These are phyloP conservation scores for Choristoneura rosaceana DNA, from an alignment of 2,888 invertebrate species.

Conservation along the genomic window DNA sequence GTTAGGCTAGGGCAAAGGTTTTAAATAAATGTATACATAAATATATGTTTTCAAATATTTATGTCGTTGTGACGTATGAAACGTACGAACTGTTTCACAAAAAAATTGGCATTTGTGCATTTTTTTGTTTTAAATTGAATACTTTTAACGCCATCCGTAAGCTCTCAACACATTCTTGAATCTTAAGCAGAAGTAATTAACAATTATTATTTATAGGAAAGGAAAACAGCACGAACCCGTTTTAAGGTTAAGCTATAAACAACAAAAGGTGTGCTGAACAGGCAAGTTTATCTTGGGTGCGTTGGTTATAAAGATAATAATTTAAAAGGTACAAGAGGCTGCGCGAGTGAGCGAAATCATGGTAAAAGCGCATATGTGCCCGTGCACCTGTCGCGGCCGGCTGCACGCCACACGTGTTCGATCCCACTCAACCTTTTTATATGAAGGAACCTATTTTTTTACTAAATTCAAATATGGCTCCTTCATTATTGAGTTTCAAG, in stretches of 20 bases:
- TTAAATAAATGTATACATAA: too few relatives aligned
- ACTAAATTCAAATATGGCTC: slow-evolving; percentile 1
- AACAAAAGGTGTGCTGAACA: slow-evolving; percentile 37
- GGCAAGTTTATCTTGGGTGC: slow-evolving; percentile 31
- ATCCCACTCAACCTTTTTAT: slow-evolving; percentile 38
- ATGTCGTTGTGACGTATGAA: too few relatives aligned
- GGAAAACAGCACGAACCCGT: not conserved
- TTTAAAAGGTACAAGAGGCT: slow-evolving; percentile 30
- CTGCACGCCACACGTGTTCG: slow-evolving; percentile 66
- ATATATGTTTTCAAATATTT: too few relatives aligned
- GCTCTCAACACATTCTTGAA: not conserved
- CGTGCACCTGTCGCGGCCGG: slow-evolving; percentile 56
- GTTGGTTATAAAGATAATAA: slow-evolving; percentile 28
- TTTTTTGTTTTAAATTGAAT: too few relatives aligned
- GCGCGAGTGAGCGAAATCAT: slow-evolving; percentile 55
- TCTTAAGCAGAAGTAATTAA: not conserved
- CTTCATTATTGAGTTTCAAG: slow-evolving; percentile 15
- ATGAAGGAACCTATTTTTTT: not conserved
- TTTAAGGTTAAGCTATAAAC: not conserved
- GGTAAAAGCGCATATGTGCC: slow-evolving; percentile 56
- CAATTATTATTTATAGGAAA: not conserved
- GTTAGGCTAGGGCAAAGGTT: too few relatives aligned
- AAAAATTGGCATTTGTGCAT: too few relatives aligned
- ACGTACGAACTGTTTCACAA: too few relatives aligned
- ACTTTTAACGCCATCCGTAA: not conserved